Percentiles rank a stretch among this genome's conserved stretches.
These are phyloP conservation scores for Calameuta filiformis DNA, from an alignment of 2,888 invertebrate species.

Conservation along the genomic window DNA sequence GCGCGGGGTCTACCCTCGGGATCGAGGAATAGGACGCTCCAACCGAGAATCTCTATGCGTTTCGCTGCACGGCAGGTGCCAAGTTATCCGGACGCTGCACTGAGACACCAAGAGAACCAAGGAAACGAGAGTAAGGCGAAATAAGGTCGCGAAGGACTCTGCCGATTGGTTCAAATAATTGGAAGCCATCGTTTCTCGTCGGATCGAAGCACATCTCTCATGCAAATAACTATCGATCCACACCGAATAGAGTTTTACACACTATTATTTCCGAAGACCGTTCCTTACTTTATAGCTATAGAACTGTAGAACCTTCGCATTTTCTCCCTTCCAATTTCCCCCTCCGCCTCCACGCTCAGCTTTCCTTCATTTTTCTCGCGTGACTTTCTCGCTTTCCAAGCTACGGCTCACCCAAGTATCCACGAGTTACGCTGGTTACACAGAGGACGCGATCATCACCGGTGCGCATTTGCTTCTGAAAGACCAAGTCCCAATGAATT, in stretches of 20 bases:
- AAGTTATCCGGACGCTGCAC: no score
- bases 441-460: no score
- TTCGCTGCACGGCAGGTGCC: no score
- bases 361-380: not conserved
- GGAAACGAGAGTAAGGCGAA: not conserved
- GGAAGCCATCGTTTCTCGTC: constrained; percentile 44
- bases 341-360: constrained; percentile 15
- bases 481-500: no score
- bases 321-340: not conserved
- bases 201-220: constrained; percentile 47
- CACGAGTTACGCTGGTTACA: no score
- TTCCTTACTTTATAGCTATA: not conserved
- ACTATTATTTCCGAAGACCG: constrained; percentile 23
- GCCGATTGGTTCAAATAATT: constrained; percentile 27
- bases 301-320: not conserved
- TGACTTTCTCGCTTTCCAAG: no score
- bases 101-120: not conserved
- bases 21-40: not conserved
- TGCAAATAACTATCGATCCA: constrained; percentile 50
- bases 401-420: no score
- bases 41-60: not conserved
- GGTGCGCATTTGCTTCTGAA: no score
- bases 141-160: no score
- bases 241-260: constrained; percentile 36
- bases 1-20: not conserved